Evolutionary conservation across 2,797 vertebrate species (phyloP).

Genomic region (Menidia menidia): DNA sequence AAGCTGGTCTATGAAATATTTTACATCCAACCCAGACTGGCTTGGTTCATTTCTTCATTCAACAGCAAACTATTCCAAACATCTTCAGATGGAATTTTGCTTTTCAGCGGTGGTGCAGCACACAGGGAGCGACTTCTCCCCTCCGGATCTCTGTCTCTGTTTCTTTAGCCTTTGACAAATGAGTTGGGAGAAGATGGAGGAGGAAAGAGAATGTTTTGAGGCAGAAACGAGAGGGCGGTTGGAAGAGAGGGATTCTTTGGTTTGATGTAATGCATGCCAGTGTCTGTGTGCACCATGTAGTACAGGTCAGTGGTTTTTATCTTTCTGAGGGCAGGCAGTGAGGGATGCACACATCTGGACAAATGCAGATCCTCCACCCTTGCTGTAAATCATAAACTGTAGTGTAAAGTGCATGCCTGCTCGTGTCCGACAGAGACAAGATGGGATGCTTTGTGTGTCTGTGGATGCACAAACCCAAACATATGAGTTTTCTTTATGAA

Average conservation of each 20-base stretch:
- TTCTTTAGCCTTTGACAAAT: constrained; percentile 83
- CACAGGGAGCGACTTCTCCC: constrained; percentile 56
- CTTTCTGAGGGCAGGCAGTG: constrained; percentile 74
- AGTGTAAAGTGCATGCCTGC: constrained; percentile 57
- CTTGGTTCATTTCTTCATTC: constrained; percentile 50
- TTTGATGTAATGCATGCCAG: constrained; percentile 81
- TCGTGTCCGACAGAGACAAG: constrained; percentile 49
- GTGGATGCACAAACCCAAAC: constrained; percentile 29
- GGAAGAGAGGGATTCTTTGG: constrained; percentile 71
- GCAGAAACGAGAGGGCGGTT: constrained; percentile 55
- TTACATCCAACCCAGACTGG: constrained; percentile 18
- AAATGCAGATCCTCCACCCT: constrained; percentile 74
- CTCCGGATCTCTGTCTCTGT: constrained; percentile 73
- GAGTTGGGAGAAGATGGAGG: constrained; percentile 74
- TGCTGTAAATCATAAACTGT: constrained; percentile 73
- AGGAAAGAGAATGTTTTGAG: constrained; percentile 73
- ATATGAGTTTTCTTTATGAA: constrained; percentile 39
- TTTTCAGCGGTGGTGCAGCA: constrained; percentile 47
- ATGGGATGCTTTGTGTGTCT: constrained; percentile 53
- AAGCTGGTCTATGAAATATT: constrained; percentile 26
- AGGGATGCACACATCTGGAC: constrained; percentile 82
- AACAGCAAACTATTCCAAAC: constrained; percentile 74
- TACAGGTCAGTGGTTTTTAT: constrained; percentile 81
- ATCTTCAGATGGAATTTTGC: constrained; percentile 73
- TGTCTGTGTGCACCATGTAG: constrained; percentile 67